phyloP scores from a whole-genome alignment of 2,888 invertebrate genomes.

The Eudasyphora cyanicolor region DNA sequence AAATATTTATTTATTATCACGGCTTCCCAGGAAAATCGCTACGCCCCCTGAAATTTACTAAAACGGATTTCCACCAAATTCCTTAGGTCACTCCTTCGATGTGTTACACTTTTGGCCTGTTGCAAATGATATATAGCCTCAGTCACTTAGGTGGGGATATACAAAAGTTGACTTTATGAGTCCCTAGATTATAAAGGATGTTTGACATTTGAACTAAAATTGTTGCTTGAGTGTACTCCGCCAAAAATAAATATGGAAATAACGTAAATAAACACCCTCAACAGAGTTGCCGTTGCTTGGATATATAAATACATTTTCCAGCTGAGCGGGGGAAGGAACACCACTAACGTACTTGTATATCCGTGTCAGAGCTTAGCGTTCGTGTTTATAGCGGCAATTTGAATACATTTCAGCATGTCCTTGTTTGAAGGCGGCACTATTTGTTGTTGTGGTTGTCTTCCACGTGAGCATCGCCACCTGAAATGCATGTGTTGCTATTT shows the following conservation, averaged over 20 bases:
- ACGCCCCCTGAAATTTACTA: too few species aligned
- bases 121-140: too few species aligned
- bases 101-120: too few species aligned
- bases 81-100: too few species aligned
- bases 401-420: slow-evolving; percentile 9
- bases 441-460: slow-evolving; percentile 15
- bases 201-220: neutral
- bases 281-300: slow-evolving; percentile 80
- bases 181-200: too few species aligned
- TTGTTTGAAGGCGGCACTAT: neutral
- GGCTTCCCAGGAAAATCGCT: too few species aligned
- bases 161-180: too few species aligned
- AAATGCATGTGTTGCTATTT: slow-evolving; percentile 38
- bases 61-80: too few species aligned
- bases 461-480: neutral
- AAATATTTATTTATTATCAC: too few species aligned
- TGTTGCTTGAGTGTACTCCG: neutral
- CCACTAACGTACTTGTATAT: too few species aligned
- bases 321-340: too few species aligned
- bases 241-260: slow-evolving; percentile 20
- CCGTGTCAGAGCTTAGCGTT: neutral
- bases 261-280: neutral
- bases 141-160: too few species aligned
- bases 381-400: slow-evolving; percentile 1
- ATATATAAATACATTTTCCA: slow-evolving; percentile 67